Percentiles rank a stretch among this genome's conserved stretches.
Conservation (phyloP, 2,113 vertebrate species). For the Heterotis niloticus region DNA sequence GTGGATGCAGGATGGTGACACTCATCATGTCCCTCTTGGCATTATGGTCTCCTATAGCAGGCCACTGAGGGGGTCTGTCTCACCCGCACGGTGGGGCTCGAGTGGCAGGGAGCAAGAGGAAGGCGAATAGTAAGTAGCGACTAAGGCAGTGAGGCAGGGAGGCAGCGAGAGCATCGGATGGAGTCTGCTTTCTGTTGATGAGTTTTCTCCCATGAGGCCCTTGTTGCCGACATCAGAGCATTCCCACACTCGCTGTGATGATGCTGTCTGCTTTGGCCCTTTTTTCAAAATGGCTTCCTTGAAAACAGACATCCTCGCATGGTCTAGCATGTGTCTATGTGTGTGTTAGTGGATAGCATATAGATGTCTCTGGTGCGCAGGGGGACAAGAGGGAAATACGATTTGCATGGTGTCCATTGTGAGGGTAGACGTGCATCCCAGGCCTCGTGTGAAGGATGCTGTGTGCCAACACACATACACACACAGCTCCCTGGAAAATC, state of each 20-base stretch:
- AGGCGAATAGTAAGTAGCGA: background rate
- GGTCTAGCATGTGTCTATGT: background rate
- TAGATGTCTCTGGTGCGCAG: background rate
- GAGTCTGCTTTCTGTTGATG: background rate
- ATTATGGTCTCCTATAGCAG: background rate
- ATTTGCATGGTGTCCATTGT: background rate
- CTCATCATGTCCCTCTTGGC: background rate
- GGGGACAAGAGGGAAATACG: background rate
- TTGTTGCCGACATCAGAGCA: background rate
- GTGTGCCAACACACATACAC: background rate
- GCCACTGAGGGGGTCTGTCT: background rate
- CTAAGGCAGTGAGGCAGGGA: background rate
- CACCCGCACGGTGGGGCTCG: background rate
- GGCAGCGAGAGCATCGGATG: background rate
- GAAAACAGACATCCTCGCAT: background rate
- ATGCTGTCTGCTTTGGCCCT: background rate
- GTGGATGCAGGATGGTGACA: background rate
- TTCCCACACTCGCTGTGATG: background rate
- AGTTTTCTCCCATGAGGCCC: background rate
- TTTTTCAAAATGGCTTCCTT: background rate
- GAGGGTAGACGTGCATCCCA: background rate
- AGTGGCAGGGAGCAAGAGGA: background rate
- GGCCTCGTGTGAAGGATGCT: background rate
- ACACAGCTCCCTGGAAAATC: too few species aligned
- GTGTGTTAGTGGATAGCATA: background rate